Base-by-base conservation (phyloP, 2,888 invertebrate species). In the Tupiocoris notatus region DNA sequence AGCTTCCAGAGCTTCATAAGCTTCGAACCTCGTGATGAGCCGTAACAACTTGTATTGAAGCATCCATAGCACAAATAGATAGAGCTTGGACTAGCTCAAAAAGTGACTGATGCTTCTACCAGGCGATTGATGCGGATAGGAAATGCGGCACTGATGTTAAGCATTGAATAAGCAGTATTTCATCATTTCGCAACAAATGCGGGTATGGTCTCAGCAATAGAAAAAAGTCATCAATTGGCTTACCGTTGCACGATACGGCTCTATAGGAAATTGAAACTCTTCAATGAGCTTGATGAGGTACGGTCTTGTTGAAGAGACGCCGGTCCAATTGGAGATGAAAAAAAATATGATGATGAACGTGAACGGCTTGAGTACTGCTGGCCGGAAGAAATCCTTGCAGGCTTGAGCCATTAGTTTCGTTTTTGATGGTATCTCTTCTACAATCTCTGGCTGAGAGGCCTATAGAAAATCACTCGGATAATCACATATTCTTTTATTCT, bases 251-350 rank as follows among this genome's bases (percentile, higher is more conserved):
- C 78, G 86, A 80, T 78, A 86, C 83, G 83, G 80, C 79, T 83
- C 82, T 2, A 84, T 78, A n/a, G 83, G 82, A 68, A 83, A 80
- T 1, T 81, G 79, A 75, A 83, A 83, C 54, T 83, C 82, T 77
- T 84, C 85, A 80, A 87, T 87, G 16, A 88, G 82, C 73, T 87
- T 87, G 7, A 88, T 86, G 85, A 88, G 86, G 80, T 87, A 88
- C 0, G 88, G 87, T 74, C 86, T 84, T n/a, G 88, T 83, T 0
- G 87, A 84, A 9, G 84, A 79, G 1, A 86, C 79, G 0, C 88
- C 88, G 70, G 87, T 86, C 82, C 87, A 85, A 3, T 86, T 86
- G 58, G 86, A 83, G 76, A 88, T 86, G 54, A 87, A 83, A 83
- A 88, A 88, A 81, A 87, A 87, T 0, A 85, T 84, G 81, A 87